A percentile compares a stretch with the other conserved stretches of the same genome.
phyloP scores from a whole-genome alignment of 2,113 vertebrate species.

The Phasianus colchicus region DNA sequence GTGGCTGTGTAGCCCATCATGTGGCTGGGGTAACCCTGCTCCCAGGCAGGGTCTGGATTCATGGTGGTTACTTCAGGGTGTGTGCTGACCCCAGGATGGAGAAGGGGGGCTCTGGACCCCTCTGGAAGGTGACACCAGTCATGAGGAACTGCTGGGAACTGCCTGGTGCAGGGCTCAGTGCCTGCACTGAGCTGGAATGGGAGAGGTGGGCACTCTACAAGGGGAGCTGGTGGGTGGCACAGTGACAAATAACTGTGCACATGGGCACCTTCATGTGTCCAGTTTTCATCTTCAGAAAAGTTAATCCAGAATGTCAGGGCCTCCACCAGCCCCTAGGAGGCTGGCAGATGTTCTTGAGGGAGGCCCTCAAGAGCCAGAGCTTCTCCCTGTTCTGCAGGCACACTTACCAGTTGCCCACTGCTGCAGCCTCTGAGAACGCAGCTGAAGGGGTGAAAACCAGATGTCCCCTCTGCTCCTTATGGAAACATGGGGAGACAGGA shows the following conservation, averaged over 20 bases:
- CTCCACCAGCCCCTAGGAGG: background rate
- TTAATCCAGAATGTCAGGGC: background rate
- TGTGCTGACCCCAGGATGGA: background rate
- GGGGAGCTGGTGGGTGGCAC: background rate
- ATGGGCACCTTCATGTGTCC: background rate
- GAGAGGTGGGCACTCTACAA: background rate
- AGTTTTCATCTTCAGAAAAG: background rate
- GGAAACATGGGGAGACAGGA: background rate
- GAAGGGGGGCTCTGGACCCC: background rate
- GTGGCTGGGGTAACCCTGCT: background rate
- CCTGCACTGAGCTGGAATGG: background rate
- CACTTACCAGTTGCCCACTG: background rate
- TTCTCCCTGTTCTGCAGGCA: background rate
- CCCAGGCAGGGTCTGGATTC: background rate
- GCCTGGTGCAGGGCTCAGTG: background rate
- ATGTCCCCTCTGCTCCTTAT: background rate
- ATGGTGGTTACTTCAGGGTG: no score
- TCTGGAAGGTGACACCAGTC: background rate
- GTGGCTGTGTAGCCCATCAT: background rate
- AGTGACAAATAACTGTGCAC: background rate
- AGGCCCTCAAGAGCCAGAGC: background rate
- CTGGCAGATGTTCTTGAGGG: background rate
- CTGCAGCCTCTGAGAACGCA: background rate
- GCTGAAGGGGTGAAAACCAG: background rate
- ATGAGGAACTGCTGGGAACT: background rate